Percentiles rank a stretch among this genome's conserved stretches.
These are phyloP conservation scores for Etheostoma perlongum DNA, from an alignment of 2,797 vertebrate genomes.

Conservation along the genomic window DNA sequence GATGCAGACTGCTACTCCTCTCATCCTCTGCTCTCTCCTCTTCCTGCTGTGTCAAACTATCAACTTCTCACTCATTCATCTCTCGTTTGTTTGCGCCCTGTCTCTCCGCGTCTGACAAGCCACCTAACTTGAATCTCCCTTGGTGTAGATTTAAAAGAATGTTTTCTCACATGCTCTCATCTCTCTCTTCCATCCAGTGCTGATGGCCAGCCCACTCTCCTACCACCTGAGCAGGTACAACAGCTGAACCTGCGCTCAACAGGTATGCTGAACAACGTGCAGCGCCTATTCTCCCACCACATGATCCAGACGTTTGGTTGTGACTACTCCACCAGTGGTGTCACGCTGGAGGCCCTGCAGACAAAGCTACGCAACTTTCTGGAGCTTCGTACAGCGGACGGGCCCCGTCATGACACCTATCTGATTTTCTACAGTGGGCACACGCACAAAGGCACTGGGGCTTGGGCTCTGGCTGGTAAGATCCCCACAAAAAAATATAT, in stretches of 20 bases:
- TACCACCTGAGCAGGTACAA: constrained; percentile 93
- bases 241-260: constrained; percentile 94
- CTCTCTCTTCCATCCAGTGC: constrained; percentile 78
- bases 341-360: constrained; percentile 90
- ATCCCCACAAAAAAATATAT: neutral
- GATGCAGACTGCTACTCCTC: constrained; percentile 18
- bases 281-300: constrained; percentile 97
- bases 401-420: constrained; percentile 97
- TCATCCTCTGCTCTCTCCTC: constrained; percentile 23
- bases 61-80: constrained; percentile 55
- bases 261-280: constrained; percentile 92
- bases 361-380: constrained; percentile 93
- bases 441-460: constrained; percentile 89
- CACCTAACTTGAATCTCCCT: constrained; percentile 27
- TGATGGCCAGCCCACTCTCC: constrained; percentile 91
- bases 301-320: constrained; percentile 97
- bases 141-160: neutral
- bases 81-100: constrained; percentile 9
- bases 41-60: constrained; percentile 50
- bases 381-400: constrained; percentile 93
- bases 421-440: constrained; percentile 98
- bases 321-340: constrained; percentile 96
- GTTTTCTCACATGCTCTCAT: neutral
- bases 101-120: constrained; percentile 40
- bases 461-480: constrained; percentile 96